phyloP scores from a whole-genome alignment of 2,113 vertebrate species.

The Phalacrocorax pelagicus region DNA sequence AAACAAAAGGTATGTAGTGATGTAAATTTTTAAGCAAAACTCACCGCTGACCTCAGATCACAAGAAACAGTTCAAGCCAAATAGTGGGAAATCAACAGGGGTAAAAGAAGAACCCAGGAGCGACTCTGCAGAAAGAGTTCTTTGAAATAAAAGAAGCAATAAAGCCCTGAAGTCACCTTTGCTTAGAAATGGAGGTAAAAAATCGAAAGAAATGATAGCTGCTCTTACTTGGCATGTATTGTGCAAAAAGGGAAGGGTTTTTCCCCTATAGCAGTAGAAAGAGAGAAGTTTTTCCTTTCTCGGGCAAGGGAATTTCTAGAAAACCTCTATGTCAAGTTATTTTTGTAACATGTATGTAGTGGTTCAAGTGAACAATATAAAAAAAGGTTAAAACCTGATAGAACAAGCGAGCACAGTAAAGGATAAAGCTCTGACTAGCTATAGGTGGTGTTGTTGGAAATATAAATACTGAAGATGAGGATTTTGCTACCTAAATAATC shows the following conservation, averaged over 20 bases:
- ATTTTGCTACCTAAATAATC: neutral
- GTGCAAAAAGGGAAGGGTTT: neutral
- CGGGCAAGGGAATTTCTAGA: neutral
- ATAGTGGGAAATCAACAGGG: slow-evolving; percentile 16
- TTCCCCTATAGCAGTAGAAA: neutral
- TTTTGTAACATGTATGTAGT: neutral
- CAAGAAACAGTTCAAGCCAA: neutral
- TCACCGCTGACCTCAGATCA: neutral
- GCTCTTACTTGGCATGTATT: neutral
- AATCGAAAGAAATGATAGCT: neutral
- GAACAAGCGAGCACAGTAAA: neutral
- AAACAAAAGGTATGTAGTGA: neutral
- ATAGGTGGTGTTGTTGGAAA: neutral
- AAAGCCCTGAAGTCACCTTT: neutral
- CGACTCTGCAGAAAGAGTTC: neutral
- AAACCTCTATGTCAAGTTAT: neutral
- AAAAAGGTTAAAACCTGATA: neutral
- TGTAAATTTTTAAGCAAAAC: neutral
- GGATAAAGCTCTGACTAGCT: neutral
- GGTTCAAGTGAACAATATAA: neutral
- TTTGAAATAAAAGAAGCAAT: neutral
- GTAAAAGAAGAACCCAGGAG: neutral
- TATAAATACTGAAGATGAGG: neutral
- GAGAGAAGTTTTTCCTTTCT: neutral
- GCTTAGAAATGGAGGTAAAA: neutral